Conservation (phyloP, 2,888 invertebrate species). For the Thymelicus sylvestris region DNA sequence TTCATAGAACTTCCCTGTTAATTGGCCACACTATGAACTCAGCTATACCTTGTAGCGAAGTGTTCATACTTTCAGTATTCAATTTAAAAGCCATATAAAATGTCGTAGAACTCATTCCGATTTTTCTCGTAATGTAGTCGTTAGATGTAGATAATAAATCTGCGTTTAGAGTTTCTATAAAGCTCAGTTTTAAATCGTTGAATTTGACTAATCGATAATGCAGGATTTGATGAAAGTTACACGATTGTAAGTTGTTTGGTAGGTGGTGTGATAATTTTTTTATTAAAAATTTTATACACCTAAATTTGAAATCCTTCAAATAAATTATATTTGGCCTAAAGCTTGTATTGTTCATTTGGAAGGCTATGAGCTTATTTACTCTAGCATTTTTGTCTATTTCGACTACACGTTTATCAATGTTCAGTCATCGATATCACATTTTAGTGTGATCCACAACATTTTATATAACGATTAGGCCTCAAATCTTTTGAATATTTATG, state of each 20-base stretch:
- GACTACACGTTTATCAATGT: constrained; percentile 14
- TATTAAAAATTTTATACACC: constrained; percentile 35
- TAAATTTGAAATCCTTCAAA: constrained; percentile 30
- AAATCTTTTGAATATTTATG: constrained; percentile 24
- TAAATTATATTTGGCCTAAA: constrained; percentile 63
- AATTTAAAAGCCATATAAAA: constrained; percentile 17
- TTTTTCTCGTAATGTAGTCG: constrained; percentile 32
- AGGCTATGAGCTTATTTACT: constrained; percentile 76
- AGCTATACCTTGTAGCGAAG: constrained; percentile 7
- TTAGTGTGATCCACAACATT: constrained; percentile 1
- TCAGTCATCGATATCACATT: constrained; percentile 6
- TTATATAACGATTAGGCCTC: constrained; percentile 17
- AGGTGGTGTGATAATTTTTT: constrained; percentile 16
- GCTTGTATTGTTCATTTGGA: constrained; percentile 62
- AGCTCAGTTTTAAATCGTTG: neutral
- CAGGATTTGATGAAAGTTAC: neutral
- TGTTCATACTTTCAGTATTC: constrained; percentile 16
- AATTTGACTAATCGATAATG: constrained; percentile 6
- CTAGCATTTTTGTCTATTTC: constrained; percentile 53
- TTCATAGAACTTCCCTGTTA: constrained; percentile 40
- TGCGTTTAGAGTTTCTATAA: constrained; percentile 1
- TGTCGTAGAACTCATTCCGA: constrained; percentile 26
- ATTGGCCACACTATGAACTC: constrained; percentile 9
- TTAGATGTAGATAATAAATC: constrained; percentile 17
- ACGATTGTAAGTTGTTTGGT: constrained; percentile 25